Percentiles rank a stretch among this genome's conserved stretches.
phyloP scores from a whole-genome alignment of 2,888 invertebrate species.

The Andrena trimmerana region DNA sequence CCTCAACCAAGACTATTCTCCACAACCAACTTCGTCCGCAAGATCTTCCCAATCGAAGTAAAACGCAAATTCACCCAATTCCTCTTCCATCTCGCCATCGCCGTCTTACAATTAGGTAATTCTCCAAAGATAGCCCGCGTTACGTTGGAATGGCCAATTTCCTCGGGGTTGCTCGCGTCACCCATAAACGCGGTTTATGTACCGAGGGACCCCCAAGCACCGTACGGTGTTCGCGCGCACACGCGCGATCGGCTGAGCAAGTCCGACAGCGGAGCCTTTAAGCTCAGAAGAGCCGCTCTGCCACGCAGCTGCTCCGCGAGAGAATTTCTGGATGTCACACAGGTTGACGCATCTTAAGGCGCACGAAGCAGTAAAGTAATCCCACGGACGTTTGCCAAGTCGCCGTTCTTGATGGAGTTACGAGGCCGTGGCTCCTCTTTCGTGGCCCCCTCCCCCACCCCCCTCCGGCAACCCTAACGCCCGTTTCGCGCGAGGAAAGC shows the following conservation, averaged over 20 bases:
- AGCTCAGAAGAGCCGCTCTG: constrained; percentile 21
- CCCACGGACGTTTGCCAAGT: constrained; percentile 68
- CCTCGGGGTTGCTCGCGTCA: not conserved
- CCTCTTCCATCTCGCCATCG: not conserved
- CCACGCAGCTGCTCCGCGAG: constrained; percentile 20
- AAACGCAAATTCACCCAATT: not conserved
- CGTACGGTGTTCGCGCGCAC: constrained; percentile 3
- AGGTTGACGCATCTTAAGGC: constrained; percentile 35
- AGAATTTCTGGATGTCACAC: constrained; percentile 39
- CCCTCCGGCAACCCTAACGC: constrained; percentile 15
- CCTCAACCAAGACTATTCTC: not conserved
- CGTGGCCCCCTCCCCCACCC: constrained; percentile 4
- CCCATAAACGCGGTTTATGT: not conserved
- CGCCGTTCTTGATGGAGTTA: constrained; percentile 69
- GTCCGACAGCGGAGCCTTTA: constrained; percentile 21
- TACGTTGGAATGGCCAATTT: not conserved
- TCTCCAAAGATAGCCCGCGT: not conserved
- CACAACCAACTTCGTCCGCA: not conserved
- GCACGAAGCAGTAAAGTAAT: constrained; percentile 60
- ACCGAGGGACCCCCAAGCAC: not conserved
- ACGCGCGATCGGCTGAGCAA: constrained; percentile 22
- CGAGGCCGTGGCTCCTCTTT: constrained; percentile 55
- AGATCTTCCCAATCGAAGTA: not conserved
- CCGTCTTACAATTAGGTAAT: not conserved
- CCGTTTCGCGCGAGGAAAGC: constrained; percentile 59